Evolutionary conservation across 2,797 vertebrate species (phyloP), one percentile per base, ranked within the genome.

Genomic region (Xiphorhynchus erythropygius): DNA sequence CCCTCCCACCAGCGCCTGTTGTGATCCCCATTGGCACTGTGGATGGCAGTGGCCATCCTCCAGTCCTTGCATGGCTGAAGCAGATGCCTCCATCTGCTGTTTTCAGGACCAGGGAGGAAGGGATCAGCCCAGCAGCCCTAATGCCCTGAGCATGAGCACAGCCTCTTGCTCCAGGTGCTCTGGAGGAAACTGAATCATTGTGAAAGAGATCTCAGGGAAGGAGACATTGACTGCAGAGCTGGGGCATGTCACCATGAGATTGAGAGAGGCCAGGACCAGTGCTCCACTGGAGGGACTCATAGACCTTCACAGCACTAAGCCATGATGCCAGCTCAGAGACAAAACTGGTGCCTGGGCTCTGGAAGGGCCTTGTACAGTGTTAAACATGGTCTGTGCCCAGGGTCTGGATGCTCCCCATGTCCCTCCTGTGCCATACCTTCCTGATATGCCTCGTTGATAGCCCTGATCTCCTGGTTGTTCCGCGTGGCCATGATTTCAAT

Each of bases 401-500:
- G 44, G 33, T 13, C 12, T 27, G 33, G 3, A 23, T 78, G 21
- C 32, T 80, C 41, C 44, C 37, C 16, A 2, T 0, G 0, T 27
- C 63, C 75, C 27, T 59, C 62, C 30, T 28, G 8, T 35, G 60
- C 50, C 4, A 75, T 97, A 99, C 99, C 99, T 71, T 97, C 92
- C 87, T 98, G 95, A 87, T 99, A 99, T 0, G 99, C 99, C 68
- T 97, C 96, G 2, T 98, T 99, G 98, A 99, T 99, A 79, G 98
- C 99, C 3, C 84, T 96, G 77, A 99, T 99, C 96, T 99, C 98
- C 25, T 97, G 97, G 28, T 99, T 99, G 97, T 97, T 99, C 93
- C 99, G 98, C 1, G 99, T 99, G 75, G 98, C 98, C 94, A 99
- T 97, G 96, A 99, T 99, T 98, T 99, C 99, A 0, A 99, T 99